phyloP scores from a whole-genome alignment of 2,113 vertebrate species.

The Otis tarda region DNA sequence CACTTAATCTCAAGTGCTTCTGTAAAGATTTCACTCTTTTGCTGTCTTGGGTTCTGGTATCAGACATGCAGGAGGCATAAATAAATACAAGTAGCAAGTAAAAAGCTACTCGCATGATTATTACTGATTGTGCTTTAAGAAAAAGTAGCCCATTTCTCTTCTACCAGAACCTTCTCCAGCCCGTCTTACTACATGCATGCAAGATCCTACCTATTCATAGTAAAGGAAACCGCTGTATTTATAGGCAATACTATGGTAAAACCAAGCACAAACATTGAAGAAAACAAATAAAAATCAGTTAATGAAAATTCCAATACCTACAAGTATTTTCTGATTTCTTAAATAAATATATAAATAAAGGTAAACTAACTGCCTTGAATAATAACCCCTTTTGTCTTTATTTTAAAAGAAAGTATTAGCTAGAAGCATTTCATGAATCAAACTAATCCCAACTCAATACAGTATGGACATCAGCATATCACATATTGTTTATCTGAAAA shows the following conservation, averaged over 20 bases:
- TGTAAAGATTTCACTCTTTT: not conserved
- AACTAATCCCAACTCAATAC: constrained; percentile 8
- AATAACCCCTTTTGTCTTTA: constrained; percentile 37
- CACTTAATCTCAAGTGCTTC: not conserved
- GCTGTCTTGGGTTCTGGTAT: not conserved
- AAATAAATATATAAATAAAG: not conserved
- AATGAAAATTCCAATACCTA: not conserved
- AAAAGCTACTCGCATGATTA: not conserved
- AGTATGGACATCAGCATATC: not conserved
- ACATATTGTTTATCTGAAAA: not conserved
- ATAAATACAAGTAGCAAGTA: not conserved
- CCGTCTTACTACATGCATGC: not conserved
- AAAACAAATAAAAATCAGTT: not conserved
- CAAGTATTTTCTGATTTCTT: not conserved
- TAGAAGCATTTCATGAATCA: constrained; percentile 59
- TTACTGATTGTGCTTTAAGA: not conserved
- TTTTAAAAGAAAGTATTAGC: constrained; percentile 61
- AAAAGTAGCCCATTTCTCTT: not conserved
- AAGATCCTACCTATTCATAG: not conserved
- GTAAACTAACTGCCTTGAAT: constrained; percentile 47
- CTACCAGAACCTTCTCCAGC: not conserved
- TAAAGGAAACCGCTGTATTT: not conserved
- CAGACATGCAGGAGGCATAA: not conserved
- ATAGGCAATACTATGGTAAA: not conserved
- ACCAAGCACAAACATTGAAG: not conserved